Evolutionary conservation across 1,140 invertebrate genomes (phyloP).

Genomic region (Pantala flavescens): DNA sequence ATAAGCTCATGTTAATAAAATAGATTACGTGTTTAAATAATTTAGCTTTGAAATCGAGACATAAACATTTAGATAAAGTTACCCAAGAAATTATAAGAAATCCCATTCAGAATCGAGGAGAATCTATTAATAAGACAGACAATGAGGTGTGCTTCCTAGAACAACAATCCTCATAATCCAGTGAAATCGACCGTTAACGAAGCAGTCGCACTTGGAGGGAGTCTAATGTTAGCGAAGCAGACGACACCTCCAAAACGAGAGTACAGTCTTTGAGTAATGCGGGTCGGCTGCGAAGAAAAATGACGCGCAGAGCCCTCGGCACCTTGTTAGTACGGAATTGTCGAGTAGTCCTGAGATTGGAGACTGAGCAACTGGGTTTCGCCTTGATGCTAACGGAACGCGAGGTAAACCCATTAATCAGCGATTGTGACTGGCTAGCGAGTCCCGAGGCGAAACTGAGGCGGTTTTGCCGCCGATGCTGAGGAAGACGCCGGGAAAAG

Average conservation of each 20-base stretch:
- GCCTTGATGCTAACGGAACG: slow-evolving; percentile 3
- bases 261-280: not conserved
- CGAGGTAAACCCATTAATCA: not conserved
- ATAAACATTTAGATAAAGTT: too few relatives aligned
- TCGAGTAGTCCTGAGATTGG: not conserved
- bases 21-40: too few relatives aligned
- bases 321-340: not conserved
- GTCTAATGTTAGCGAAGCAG: too few relatives aligned
- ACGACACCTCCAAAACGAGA: not conserved
- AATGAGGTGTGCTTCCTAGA: too few relatives aligned
- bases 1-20: too few relatives aligned
- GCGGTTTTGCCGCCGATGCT: not conserved
- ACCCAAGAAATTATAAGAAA: too few relatives aligned
- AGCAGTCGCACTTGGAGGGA: too few relatives aligned
- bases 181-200: too few relatives aligned
- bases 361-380: not conserved
- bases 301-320: not conserved
- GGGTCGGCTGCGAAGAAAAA: not conserved
- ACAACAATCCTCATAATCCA: too few relatives aligned
- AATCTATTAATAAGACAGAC: too few relatives aligned
- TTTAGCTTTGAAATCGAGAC: too few relatives aligned
- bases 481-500: not conserved
- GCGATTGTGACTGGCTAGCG: not conserved
- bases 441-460: not conserved
- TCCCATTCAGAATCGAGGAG: too few relatives aligned